These are phyloP conservation scores for Perca schrenkii DNA, from an alignment of 2,113 vertebrate genomes.

Conservation along the genomic window DNA sequence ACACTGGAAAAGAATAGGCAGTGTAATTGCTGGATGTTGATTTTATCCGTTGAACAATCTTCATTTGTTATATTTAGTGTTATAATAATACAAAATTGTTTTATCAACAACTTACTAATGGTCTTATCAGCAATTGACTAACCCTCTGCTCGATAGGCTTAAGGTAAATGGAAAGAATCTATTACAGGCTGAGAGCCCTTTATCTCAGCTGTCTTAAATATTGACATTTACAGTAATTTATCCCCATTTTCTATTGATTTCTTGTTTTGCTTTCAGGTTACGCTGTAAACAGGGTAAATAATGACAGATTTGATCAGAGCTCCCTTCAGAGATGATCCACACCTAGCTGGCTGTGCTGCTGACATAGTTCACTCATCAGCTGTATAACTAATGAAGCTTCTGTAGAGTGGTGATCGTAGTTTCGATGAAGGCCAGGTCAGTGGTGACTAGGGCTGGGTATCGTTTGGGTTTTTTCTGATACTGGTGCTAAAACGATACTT, in stretches of 20 bases:
- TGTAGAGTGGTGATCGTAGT: slow-evolving; percentile 9
- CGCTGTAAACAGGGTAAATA: slow-evolving; percentile 76
- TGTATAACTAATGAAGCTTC: slow-evolving; percentile 52
- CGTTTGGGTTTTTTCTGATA: no score
- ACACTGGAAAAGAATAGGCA: slow-evolving; percentile 9
- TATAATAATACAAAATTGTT: slow-evolving; percentile 72
- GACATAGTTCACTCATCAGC: slow-evolving; percentile 37
- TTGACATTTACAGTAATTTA: slow-evolving; percentile 81
- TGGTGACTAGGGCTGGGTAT: not conserved
- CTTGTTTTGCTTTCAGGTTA: slow-evolving; percentile 76
- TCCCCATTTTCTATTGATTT: slow-evolving; percentile 83
- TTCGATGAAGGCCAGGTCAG: slow-evolving; percentile 31
- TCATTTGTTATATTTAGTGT: slow-evolving; percentile 65
- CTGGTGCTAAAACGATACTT: no score
- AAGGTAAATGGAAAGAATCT: slow-evolving; percentile 76
- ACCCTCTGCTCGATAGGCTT: slow-evolving; percentile 67
- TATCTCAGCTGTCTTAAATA: slow-evolving; percentile 82
- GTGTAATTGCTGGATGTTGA: slow-evolving; percentile 28
- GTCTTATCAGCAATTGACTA: slow-evolving; percentile 70
- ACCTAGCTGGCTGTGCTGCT: slow-evolving; percentile 17
- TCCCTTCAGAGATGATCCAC: slow-evolving; percentile 45
- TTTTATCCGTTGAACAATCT: slow-evolving; percentile 41
- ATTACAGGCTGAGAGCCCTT: slow-evolving; percentile 75
- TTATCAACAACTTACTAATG: slow-evolving; percentile 77
- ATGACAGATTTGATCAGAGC: slow-evolving; percentile 74